Percentiles rank a stretch among this genome's conserved stretches.
Evolutionary conservation across 2,113 vertebrate genomes (phyloP).

Genomic region (Xiphophorus maculatus): DNA sequence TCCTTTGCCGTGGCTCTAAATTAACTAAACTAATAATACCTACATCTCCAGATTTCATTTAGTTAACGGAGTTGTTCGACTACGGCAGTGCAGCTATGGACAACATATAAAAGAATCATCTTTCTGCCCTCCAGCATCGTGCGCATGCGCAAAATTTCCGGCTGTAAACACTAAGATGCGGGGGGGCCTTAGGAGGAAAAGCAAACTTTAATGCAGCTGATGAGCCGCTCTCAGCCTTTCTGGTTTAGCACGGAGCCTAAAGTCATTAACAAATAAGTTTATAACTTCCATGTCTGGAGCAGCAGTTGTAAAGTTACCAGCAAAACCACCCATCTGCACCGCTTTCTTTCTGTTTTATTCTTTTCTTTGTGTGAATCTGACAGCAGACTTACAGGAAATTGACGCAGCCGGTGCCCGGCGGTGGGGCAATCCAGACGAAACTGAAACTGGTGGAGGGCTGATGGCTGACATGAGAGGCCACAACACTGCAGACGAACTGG

Average conservation of each 20-base stretch:
- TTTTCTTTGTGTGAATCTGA: background rate
- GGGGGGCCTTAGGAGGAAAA: conserved; percentile 1
- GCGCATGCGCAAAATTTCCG: too few relatives aligned
- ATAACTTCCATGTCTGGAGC: conserved; percentile 34
- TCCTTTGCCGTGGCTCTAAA: too few relatives aligned
- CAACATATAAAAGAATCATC: too few relatives aligned
- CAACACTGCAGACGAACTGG: conserved; percentile 98
- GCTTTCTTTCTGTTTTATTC: background rate
- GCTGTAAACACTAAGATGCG: too few relatives aligned
- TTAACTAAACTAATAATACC: too few relatives aligned
- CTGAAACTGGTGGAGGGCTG: conserved; percentile 94
- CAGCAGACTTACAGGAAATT: conserved; percentile 93
- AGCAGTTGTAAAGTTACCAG: conserved; percentile 30
- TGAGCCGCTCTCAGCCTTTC: conserved; percentile 16
- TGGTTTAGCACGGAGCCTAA: conserved; percentile 24
- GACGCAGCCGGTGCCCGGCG: conserved; percentile 96
- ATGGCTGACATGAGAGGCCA: conserved; percentile 96
- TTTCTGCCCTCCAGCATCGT: too few relatives aligned
- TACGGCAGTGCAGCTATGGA: too few relatives aligned
- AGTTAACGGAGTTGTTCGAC: too few relatives aligned
- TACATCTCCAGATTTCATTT: too few relatives aligned
- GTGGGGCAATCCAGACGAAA: conserved; percentile 98
- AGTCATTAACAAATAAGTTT: conserved; percentile 31
- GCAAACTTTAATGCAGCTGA: conserved; percentile 26
- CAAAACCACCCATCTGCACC: background rate